phyloP scores from a whole-genome alignment of 2,113 vertebrate species.

The Melospiza melodia region DNA sequence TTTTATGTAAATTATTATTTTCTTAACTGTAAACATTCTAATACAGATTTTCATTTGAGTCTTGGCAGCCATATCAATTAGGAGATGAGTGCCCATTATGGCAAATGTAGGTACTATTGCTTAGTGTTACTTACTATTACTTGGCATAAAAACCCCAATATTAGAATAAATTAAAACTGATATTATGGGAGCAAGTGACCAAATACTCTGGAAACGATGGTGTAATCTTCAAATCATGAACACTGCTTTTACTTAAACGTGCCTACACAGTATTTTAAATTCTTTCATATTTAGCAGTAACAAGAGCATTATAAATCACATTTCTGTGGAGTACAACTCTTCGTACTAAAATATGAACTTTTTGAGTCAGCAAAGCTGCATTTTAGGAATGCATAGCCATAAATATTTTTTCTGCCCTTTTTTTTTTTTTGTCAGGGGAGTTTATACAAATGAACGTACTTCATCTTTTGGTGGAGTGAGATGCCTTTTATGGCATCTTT shows the following conservation, averaged over 20 bases:
- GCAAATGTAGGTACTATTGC: not conserved
- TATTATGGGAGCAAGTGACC: not conserved
- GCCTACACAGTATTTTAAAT: not conserved
- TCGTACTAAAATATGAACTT: not conserved
- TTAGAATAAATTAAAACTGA: not conserved
- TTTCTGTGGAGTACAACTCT: not conserved
- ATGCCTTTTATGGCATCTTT: not conserved
- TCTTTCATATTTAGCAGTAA: not conserved
- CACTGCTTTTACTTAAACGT: not conserved
- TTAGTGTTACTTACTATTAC: not conserved
- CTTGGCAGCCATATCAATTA: not conserved
- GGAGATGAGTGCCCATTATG: not conserved
- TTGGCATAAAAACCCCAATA: not conserved
- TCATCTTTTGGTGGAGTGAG: not conserved
- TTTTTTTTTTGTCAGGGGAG: not conserved
- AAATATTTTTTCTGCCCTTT: not conserved
- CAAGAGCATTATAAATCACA: not conserved
- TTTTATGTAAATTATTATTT: too few relatives aligned
- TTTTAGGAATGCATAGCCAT: not conserved
- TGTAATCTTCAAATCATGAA: not conserved
- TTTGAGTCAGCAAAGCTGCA: not conserved
- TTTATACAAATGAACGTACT: not conserved
- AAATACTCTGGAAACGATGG: not conserved
- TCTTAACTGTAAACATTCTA: not conserved
- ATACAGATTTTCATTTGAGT: not conserved